Evolutionary conservation across 2,797 vertebrate species (phyloP).

Genomic region (Anguilla obscura): DNA sequence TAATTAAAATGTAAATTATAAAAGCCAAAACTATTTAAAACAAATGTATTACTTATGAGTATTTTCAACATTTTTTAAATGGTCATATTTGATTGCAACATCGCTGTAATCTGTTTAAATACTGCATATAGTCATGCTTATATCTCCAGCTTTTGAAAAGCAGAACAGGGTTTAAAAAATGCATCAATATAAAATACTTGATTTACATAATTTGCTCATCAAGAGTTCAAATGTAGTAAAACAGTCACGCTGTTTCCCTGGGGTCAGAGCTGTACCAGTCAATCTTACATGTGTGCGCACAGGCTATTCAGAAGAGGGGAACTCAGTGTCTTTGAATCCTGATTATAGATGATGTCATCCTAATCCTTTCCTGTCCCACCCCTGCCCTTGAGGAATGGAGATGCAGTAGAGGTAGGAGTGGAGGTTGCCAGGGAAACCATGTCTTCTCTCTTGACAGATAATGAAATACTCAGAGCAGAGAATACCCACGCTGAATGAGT

Average conservation of each 20-base stretch:
- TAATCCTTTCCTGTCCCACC: background rate
- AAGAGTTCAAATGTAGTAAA: background rate
- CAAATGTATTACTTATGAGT: too few relatives aligned
- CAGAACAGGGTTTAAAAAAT: background rate
- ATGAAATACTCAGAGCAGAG: constrained; percentile 99
- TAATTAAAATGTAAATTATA: too few relatives aligned
- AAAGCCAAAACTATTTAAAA: too few relatives aligned
- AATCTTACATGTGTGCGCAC: background rate
- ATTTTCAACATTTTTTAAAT: too few relatives aligned
- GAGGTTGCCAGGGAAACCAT: constrained; percentile 46
- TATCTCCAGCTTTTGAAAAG: background rate
- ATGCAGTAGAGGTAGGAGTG: constrained; percentile 30
- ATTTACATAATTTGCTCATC: background rate
- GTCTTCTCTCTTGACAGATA: constrained; percentile 72
- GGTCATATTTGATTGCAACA: too few relatives aligned
- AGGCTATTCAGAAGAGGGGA: background rate
- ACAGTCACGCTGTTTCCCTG: background rate
- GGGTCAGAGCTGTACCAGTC: background rate
- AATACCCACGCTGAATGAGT: constrained; percentile 95
- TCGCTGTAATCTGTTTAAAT: background rate
- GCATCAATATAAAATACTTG: background rate
- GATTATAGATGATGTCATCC: background rate
- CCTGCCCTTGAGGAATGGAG: constrained; percentile 10
- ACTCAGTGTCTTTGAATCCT: background rate
- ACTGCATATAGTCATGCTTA: background rate